These are phyloP conservation scores for Abrostola tripartita DNA, from an alignment of 2,888 invertebrate species.

Conservation along the genomic window DNA sequence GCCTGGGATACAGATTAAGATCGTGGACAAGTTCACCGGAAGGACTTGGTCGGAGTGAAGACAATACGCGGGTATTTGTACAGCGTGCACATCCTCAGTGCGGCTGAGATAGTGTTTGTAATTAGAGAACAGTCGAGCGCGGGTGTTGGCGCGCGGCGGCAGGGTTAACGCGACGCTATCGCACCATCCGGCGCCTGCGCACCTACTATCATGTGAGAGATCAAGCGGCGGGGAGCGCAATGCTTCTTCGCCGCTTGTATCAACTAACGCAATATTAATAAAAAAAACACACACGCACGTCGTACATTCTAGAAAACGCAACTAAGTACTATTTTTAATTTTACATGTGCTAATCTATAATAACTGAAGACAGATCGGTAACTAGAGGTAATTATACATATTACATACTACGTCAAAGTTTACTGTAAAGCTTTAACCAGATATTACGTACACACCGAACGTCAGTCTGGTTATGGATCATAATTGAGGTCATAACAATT, in stretches of 20 bases:
- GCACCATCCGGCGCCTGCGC: slow-evolving; percentile 72
- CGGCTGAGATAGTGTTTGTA: slow-evolving; percentile 77
- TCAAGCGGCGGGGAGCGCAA: slow-evolving; percentile 62
- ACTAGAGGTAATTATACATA: neutral
- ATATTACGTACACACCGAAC: neutral
- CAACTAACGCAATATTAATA: slow-evolving; percentile 48
- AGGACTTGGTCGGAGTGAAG: slow-evolving; percentile 66
- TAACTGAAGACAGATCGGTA: neutral
- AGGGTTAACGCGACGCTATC: slow-evolving; percentile 73
- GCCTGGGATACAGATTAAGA: slow-evolving; percentile 70
- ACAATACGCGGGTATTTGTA: slow-evolving; percentile 73
- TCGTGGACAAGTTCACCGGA: slow-evolving; percentile 75
- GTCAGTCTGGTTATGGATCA: neutral
- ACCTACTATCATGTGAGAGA: slow-evolving; percentile 81
- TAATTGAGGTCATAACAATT: slow-evolving; percentile 5
- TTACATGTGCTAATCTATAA: neutral
- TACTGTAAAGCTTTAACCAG: neutral
- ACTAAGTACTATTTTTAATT: neutral
- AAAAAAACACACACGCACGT: slow-evolving; percentile 29
- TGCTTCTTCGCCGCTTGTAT: slow-evolving; percentile 38
- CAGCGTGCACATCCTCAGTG: slow-evolving; percentile 68
- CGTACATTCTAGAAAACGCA: slow-evolving; percentile 5
- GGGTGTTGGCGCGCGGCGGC: slow-evolving; percentile 59
- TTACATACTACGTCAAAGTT: neutral
- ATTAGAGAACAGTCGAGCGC: slow-evolving; percentile 74